Conservation (phyloP, 2,113 vertebrate species). For the Myrmecobius fasciatus region DNA sequence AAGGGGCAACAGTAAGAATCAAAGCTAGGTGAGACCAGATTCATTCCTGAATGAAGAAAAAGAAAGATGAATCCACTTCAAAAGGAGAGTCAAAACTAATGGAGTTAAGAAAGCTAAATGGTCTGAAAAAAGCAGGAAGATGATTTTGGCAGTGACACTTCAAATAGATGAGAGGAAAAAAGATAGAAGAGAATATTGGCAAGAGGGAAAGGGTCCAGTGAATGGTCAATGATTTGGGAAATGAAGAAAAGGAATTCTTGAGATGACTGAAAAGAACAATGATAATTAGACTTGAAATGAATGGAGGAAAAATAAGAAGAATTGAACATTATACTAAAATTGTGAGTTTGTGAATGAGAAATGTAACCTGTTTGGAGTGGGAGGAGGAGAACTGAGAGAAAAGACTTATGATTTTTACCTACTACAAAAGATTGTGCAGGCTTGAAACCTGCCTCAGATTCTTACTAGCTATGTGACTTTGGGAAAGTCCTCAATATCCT, state of each 20-base stretch:
- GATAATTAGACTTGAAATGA: slow-evolving; percentile 18
- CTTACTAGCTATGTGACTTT: neutral
- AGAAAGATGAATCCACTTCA: neutral
- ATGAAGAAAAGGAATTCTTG: neutral
- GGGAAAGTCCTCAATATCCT: neutral
- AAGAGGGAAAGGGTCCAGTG: neutral
- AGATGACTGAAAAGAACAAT: neutral
- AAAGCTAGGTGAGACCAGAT: neutral
- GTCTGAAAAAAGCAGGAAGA: neutral
- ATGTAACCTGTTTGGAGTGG: neutral
- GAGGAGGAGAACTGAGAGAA: neutral
- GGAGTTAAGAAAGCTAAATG: neutral
- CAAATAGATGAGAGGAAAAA: neutral
- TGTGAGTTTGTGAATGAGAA: slow-evolving; percentile 21
- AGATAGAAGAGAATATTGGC: fast-evolving
- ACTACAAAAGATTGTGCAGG: neutral
- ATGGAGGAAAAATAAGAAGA: neutral
- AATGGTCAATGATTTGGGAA: neutral
- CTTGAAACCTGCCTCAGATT: neutral
- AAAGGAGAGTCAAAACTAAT: neutral
- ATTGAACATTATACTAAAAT: slow-evolving; percentile 5
- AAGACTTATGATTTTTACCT: neutral
- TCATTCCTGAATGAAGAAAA: neutral
- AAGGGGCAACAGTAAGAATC: neutral
- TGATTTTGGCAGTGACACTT: neutral